Percentiles rank a stretch among this genome's conserved stretches.
Conservation (phyloP, 2,113 vertebrate species). For the Halcyon senegalensis region DNA sequence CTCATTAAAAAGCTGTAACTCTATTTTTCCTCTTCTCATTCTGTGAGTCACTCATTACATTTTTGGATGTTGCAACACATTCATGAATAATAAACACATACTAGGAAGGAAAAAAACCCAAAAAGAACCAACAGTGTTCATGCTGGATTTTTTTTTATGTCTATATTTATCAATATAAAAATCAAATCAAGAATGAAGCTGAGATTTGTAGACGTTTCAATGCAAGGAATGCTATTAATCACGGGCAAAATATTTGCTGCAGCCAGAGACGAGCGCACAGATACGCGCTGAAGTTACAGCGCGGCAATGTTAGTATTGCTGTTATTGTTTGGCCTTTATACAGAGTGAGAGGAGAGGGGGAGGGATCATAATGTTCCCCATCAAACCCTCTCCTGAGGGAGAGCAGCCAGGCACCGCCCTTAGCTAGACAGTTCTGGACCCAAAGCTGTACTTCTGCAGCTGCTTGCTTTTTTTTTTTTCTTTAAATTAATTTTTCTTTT, state of each 20-base stretch:
- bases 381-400: conserved; percentile 37
- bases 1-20: conserved; percentile 1
- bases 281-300: not conserved
- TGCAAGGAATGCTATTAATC: conserved; percentile 33
- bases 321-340: conserved; percentile 41
- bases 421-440: not conserved
- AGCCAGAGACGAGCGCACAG: not conserved
- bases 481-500: not conserved
- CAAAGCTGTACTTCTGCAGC: conserved; percentile 8
- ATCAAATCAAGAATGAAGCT: conserved; percentile 9
- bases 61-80: conserved; percentile 39
- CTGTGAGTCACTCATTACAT: conserved; percentile 33
- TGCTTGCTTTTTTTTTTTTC: not conserved
- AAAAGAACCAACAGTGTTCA: not conserved
- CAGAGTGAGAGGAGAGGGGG: not conserved
- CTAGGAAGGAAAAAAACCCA: not conserved
- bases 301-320: not conserved
- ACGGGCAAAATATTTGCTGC: not conserved
- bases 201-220: not conserved
- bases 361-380: conserved; percentile 41
- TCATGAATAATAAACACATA: conserved; percentile 40
- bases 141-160: not conserved
- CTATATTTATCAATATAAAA: conserved; percentile 20
- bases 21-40: conserved; percentile 14
- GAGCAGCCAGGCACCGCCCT: conserved; percentile 43